Percentiles rank a stretch among this genome's conserved stretches.
Conservation (phyloP, 64 coral and sea anemone genomes). For the Trachythela sp. region DNA sequence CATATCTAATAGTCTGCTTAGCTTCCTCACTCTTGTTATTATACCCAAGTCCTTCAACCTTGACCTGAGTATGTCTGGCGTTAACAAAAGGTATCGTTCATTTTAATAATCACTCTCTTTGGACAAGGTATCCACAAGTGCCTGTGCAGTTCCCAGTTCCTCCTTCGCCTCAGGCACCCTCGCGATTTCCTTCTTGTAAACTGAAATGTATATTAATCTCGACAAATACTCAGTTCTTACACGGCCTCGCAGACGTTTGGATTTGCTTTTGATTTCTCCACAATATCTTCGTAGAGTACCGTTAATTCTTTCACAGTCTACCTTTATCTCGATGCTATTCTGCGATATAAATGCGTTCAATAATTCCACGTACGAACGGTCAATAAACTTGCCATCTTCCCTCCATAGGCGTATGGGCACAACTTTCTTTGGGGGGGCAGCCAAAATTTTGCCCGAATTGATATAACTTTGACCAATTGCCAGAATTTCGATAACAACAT, state of each 20-base stretch:
- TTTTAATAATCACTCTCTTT: background rate
- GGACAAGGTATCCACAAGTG: background rate
- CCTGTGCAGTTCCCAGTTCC: background rate
- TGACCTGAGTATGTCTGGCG: too few species aligned
- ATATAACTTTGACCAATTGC: too few species aligned
- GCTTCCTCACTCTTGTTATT: too few species aligned
- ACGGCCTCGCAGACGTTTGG: background rate
- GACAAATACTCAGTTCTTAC: background rate
- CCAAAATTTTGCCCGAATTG: too few species aligned
- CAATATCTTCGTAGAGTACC: background rate
- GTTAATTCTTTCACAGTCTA: conserved; percentile 17
- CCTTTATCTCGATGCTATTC: conserved; percentile 6
- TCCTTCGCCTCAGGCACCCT: background rate
- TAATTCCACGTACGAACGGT: background rate
- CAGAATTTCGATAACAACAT: too few species aligned
- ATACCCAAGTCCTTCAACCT: too few species aligned
- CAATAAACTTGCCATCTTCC: background rate
- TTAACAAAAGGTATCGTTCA: background rate
- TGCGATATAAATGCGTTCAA: background rate
- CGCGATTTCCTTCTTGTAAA: background rate
- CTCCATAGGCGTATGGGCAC: too few species aligned
- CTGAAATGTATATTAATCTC: background rate
- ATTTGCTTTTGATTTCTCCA: background rate
- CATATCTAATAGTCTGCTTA: too few species aligned
- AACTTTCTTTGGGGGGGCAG: too few species aligned